Conservation (phyloP, 2,113 vertebrate species). For the Chauna torquata region DNA sequence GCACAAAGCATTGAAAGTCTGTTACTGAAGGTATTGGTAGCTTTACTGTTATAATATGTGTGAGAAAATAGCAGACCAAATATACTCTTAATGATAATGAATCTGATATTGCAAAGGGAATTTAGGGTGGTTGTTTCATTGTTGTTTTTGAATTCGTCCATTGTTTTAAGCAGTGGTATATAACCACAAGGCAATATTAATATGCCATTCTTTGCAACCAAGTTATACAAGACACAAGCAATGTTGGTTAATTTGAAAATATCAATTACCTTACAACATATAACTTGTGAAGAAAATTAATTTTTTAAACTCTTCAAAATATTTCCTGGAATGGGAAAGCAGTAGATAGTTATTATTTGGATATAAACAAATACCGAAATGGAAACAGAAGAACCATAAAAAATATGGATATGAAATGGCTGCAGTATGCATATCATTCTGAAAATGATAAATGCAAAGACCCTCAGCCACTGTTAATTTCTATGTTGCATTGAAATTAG, state of each 20-base stretch:
- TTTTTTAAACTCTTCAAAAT: background rate
- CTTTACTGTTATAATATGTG: constrained; percentile 3
- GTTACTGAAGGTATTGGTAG: background rate
- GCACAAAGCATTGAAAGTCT: constrained; percentile 9
- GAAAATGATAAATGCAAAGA: background rate
- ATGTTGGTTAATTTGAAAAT: background rate
- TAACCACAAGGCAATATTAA: background rate
- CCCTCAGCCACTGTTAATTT: background rate
- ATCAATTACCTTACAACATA: background rate
- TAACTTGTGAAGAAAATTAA: background rate
- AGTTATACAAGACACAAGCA: background rate
- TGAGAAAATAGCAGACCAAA: background rate
- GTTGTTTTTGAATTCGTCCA: background rate
- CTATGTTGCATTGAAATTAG: background rate
- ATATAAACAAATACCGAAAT: background rate
- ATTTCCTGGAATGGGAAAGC: background rate
- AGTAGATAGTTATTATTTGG: background rate
- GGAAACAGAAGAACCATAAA: background rate
- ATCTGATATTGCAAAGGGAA: background rate
- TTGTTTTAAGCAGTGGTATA: background rate
- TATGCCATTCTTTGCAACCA: background rate
- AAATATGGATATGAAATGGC: background rate
- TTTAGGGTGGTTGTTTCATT: background rate
- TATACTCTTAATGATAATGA: constrained; percentile 29
- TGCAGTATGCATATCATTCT: background rate